Evolutionary conservation across 2,888 invertebrate genomes (phyloP), one percentile per base, ranked within the genome.

Genomic region (Pomacea canaliculata): DNA sequence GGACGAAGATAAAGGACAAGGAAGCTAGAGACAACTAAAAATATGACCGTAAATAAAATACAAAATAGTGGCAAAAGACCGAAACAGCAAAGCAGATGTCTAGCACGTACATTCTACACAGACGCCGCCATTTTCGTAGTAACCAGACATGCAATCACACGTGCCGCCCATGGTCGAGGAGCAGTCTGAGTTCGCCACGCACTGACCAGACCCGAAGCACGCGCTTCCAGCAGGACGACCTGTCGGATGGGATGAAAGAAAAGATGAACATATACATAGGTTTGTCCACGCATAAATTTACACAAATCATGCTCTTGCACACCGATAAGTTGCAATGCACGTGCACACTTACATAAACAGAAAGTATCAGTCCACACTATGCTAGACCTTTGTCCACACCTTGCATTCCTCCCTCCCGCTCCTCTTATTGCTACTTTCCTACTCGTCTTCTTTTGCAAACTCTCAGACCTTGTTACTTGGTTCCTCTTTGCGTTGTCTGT

Each of bases 201-300:
- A 73, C 73, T 73, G 73, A 7, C 68, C 73, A 18, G 73, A 73
- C 23, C 73, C 73, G 4, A 73, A 73, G 37, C 73, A 73, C 19
- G 49, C 67, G 46, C 67, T 62, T n/a, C 78, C 78, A 9, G 75
- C 78, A 48, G 63, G 23, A 5, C 72, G 73, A 18, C 78, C 78
- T 78, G 65, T 7, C 1, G 19, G 37, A 37, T 37, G 37, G 37
- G 37, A 16, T 7, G 12, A 27, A 67, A 48, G 16, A n/a, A 65
- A 65, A n/a, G 13, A 12, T 27, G 23, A 65, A 37, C 37, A 37
- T 37, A 5, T 37, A 37, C 37, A 37, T 37, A 37, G 37, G 9
- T 48, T n/a, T 9, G 18, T 48, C 4, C 8, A 48, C 37, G 48
- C 68, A 46, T 46, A 7, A 10, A 1, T 56, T 56, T 27, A 67